Evolutionary conservation across 2,888 invertebrate species (phyloP).

Genomic region (Heteropelma amictum): DNA sequence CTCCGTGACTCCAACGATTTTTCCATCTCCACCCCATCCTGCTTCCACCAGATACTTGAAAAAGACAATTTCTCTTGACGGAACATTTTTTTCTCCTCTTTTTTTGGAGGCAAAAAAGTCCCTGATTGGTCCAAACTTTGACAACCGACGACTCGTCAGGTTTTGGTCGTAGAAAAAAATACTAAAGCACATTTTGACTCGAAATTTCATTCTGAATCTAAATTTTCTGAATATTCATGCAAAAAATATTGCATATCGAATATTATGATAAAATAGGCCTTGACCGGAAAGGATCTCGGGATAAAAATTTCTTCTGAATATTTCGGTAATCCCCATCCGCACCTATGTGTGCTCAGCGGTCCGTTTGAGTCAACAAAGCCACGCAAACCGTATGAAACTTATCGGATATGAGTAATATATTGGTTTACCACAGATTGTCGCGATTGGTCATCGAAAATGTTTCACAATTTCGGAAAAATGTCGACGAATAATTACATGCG

Average conservation of each 20-base stretch:
- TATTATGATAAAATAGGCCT: not conserved
- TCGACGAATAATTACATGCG: not conserved
- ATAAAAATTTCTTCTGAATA: not conserved
- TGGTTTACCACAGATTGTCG: not conserved
- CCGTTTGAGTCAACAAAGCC: not conserved
- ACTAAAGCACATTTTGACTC: too few species aligned
- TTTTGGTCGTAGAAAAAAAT: not conserved
- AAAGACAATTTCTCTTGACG: slow-evolving; percentile 1
- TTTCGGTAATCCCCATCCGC: not conserved
- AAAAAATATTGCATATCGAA: not conserved
- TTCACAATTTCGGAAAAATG: not conserved
- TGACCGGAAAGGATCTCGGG: too few species aligned
- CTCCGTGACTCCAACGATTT: slow-evolving; percentile 92
- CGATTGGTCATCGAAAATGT: slow-evolving; percentile 1
- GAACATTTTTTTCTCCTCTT: not conserved
- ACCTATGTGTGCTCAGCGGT: slow-evolving; percentile 4
- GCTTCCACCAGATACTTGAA: slow-evolving; percentile 91
- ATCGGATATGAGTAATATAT: not conserved
- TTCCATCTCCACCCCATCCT: slow-evolving; percentile 88
- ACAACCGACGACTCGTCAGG: too few species aligned
- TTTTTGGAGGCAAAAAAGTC: not conserved
- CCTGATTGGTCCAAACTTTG: too few species aligned
- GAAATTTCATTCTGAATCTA: too few species aligned
- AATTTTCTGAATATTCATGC: too few species aligned
- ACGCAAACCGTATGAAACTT: not conserved